A percentile compares a stretch with the other conserved stretches of the same genome.
These are phyloP conservation scores for Troides helena DNA, from an alignment of 2,888 invertebrate genomes.

Conservation along the genomic window DNA sequence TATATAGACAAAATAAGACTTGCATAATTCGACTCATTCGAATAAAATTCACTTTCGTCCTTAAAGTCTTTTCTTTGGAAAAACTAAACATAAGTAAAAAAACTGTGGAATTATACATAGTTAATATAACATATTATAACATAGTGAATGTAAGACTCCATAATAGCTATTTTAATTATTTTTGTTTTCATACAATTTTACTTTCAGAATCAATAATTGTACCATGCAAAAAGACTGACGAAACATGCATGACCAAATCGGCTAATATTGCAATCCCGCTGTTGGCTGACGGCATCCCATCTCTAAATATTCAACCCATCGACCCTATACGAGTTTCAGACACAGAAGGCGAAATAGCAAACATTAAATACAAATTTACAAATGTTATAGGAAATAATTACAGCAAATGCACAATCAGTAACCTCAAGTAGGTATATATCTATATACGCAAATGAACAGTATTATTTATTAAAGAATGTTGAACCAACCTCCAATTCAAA, in stretches of 20 bases:
- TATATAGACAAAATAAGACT: no score
- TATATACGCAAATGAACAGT: background rate
- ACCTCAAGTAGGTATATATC: background rate
- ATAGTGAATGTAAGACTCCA: no score
- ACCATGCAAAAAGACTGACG: constrained; percentile 42
- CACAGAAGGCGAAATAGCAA: background rate
- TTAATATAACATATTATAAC: no score
- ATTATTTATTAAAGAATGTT: background rate
- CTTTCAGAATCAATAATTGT: constrained; percentile 31
- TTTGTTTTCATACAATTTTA: background rate
- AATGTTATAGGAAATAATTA: background rate
- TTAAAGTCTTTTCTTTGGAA: no score
- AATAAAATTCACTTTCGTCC: no score
- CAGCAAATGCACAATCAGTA: background rate
- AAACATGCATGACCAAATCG: constrained; percentile 34
- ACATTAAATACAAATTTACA: background rate
- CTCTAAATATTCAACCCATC: constrained; percentile 3
- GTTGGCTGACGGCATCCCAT: background rate
- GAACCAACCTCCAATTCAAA: no score
- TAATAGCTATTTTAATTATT: no score
- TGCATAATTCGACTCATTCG: no score
- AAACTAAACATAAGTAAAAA: no score
- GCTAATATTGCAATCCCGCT: constrained; percentile 34
- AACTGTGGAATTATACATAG: no score
- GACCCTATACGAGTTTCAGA: background rate